Evolutionary conservation across 2,797 vertebrate genomes (phyloP).

Genomic region (Scarus forsteni): DNA sequence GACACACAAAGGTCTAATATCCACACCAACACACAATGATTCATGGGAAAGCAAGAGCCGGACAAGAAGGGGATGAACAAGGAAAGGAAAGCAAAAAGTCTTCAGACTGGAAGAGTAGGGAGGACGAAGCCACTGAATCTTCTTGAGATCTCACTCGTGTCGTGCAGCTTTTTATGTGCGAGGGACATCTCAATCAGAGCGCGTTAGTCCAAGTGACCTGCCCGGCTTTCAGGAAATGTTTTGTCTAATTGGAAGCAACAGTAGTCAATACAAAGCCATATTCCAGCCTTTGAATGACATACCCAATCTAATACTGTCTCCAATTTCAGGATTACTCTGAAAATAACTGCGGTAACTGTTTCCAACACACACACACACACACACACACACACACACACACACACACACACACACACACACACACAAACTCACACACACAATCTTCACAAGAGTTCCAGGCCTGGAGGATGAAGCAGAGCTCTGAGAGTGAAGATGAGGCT

Average conservation of each 20-base stretch:
- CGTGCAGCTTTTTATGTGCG: conserved; percentile 56
- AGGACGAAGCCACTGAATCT: conserved; percentile 63
- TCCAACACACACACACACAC: conserved; percentile 73
- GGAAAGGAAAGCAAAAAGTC: conserved; percentile 27
- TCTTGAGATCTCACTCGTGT: conserved; percentile 62
- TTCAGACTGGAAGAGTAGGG: conserved; percentile 41
- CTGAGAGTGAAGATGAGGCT: conserved; percentile 71
- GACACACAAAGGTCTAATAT: too few species aligned
- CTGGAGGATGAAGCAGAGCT: conserved; percentile 65
- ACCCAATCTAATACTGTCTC: conserved; percentile 80
- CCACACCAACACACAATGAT: conserved; percentile 70
- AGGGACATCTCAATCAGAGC: conserved; percentile 54
- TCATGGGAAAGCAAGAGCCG: conserved; percentile 76
- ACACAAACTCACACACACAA: too few species aligned
- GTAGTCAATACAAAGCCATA: conserved; percentile 79
- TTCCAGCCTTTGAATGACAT: conserved; percentile 80
- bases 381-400: conserved; percentile 66
- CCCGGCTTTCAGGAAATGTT: conserved; percentile 77
- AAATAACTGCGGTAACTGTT: conserved; percentile 76
- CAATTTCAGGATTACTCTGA: conserved; percentile 84
- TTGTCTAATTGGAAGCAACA: conserved; percentile 80
- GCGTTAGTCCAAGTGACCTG: conserved; percentile 56
- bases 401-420: conserved; percentile 66
- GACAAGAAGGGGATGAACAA: conserved; percentile 72
- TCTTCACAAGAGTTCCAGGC: conserved; percentile 71